A percentile compares a stretch with the other conserved stretches of the same genome.
Evolutionary conservation across 2,888 invertebrate species (phyloP).

Genomic region (Thera obeliscata): DNA sequence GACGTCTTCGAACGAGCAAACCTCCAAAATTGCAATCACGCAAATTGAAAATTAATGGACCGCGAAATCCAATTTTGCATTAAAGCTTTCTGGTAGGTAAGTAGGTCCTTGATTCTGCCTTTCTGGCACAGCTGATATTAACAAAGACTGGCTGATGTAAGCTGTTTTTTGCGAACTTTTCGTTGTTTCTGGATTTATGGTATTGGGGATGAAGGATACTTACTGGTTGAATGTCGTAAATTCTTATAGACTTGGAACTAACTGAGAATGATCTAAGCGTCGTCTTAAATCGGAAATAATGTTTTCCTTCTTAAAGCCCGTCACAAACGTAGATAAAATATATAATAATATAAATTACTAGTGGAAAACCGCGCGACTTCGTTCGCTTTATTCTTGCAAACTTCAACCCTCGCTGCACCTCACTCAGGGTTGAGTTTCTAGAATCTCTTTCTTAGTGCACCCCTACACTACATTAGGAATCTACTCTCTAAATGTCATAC

Average conservation of each 20-base stretch:
- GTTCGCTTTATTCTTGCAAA: too few relatives aligned
- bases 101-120: constrained; percentile 59
- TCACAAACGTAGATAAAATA: too few relatives aligned
- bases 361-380: too few relatives aligned
- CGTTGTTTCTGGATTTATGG: constrained; percentile 16
- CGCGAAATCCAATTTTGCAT: constrained; percentile 83
- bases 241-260: neutral
- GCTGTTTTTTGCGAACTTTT: constrained; percentile 32
- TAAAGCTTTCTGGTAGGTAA: constrained; percentile 73
- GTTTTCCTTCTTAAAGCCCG: too few relatives aligned
- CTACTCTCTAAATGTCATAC: too few relatives aligned
- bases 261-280: too few relatives aligned
- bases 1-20: constrained; percentile 76
- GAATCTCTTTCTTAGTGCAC: too few relatives aligned
- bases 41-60: constrained; percentile 84
- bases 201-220: neutral
- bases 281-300: too few relatives aligned
- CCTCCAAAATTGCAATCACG: constrained; percentile 83
- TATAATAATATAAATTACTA: too few relatives aligned
- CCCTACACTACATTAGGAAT: too few relatives aligned
- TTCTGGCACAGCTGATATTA: constrained; percentile 48
- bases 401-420: too few relatives aligned
- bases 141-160: constrained; percentile 35
- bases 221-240: constrained; percentile 1
- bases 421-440: too few relatives aligned